These are phyloP conservation scores for Athalia rosae DNA, from an alignment of 2,888 invertebrate species.

Conservation along the genomic window DNA sequence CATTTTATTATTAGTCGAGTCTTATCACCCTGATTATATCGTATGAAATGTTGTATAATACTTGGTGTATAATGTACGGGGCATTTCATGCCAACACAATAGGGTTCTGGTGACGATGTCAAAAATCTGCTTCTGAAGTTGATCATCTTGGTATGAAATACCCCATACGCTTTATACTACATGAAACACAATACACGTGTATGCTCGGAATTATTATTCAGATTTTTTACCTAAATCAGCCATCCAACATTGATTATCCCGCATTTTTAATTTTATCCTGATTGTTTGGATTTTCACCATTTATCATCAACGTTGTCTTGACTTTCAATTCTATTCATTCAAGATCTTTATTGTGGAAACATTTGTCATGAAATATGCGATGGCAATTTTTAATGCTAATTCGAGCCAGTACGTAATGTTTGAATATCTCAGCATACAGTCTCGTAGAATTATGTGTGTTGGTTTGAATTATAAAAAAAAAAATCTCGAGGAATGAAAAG, in stretches of 20 bases:
- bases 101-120: too few species aligned
- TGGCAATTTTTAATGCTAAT: background rate
- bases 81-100: background rate
- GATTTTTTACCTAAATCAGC: background rate
- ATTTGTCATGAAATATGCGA: slow-evolving; percentile 27
- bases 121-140: too few species aligned
- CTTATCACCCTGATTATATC: slow-evolving; percentile 34
- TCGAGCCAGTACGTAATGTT: background rate
- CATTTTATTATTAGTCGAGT: slow-evolving; percentile 16
- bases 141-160: background rate
- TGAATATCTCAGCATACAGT: too few species aligned
- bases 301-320: background rate
- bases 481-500: background rate
- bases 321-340: slow-evolving; percentile 14
- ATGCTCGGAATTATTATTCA: background rate
- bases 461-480: background rate
- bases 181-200: slow-evolving; percentile 12
- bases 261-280: background rate
- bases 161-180: background rate
- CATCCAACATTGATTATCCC: slow-evolving; percentile 1
- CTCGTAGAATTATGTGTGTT: too few species aligned
- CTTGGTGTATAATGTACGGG: slow-evolving; percentile 29
- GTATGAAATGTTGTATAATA: slow-evolving; percentile 40
- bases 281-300: slow-evolving; percentile 4
- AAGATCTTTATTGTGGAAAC: slow-evolving; percentile 1